phyloP scores from a whole-genome alignment of 2,797 vertebrate species.

The Morelia viridis region DNA sequence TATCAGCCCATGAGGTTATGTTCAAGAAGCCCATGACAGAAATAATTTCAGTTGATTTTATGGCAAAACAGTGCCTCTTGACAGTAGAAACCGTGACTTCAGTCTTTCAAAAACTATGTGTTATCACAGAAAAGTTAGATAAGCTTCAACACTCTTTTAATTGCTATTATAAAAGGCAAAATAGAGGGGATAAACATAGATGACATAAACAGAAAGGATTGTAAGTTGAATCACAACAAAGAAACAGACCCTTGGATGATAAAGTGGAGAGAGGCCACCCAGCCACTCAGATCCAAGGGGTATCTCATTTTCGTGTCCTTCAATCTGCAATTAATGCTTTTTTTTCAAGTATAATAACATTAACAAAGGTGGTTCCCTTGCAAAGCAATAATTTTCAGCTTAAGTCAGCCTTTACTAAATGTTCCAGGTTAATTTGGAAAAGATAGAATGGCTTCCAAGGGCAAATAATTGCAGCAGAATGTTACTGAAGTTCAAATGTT shows the following conservation, averaged over 20 bases:
- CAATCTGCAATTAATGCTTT: background rate
- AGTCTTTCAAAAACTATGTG: background rate
- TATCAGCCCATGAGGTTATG: background rate
- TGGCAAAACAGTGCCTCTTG: background rate
- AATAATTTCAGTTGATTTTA: constrained; percentile 1
- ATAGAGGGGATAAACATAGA: background rate
- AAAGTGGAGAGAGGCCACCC: background rate
- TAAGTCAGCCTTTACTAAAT: background rate
- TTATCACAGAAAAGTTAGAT: background rate
- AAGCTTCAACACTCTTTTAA: background rate
- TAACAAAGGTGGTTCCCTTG: background rate
- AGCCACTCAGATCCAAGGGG: background rate
- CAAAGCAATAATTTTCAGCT: background rate
- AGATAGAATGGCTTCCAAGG: background rate
- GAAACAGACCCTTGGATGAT: background rate
- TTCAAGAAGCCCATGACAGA: background rate
- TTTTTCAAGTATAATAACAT: background rate
- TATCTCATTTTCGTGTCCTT: background rate
- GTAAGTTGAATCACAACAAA: background rate
- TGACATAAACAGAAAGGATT: background rate
- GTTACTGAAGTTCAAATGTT: background rate
- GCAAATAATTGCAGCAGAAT: background rate
- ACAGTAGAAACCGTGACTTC: background rate
- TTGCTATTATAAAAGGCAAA: background rate
- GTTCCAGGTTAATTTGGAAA: background rate